Evolutionary conservation across 2,888 invertebrate genomes (phyloP).

Genomic region (Heteromyza rotundicornis): DNA sequence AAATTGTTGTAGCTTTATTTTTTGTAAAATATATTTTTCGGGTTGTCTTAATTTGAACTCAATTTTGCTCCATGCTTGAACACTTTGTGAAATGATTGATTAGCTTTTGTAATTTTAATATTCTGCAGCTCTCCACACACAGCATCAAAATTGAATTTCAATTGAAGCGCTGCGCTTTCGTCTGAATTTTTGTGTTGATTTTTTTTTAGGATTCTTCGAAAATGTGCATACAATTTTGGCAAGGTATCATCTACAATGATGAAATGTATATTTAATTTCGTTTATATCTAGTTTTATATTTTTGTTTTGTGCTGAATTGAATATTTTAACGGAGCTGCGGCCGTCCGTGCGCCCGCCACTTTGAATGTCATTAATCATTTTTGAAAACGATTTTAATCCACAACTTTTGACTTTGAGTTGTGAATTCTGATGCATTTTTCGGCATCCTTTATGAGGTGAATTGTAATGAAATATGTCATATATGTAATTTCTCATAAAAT

Average conservation of each 20-base stretch:
- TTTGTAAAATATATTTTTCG: no score
- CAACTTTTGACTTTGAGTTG: no score
- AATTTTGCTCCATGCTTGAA: not conserved
- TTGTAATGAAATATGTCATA: no score
- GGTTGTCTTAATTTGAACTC: no score
- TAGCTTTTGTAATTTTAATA: not conserved
- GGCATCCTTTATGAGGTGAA: no score
- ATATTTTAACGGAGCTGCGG: no score
- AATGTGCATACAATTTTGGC: not conserved
- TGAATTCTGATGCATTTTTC: no score
- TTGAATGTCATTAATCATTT: not conserved
- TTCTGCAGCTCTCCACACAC: not conserved
- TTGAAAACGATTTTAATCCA: no score
- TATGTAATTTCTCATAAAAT: no score
- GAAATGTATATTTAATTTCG: not conserved
- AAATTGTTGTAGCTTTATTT: no score
- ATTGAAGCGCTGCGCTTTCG: not conserved
- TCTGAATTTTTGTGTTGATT: not conserved
- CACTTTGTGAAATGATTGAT: not conserved
- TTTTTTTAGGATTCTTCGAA: not conserved
- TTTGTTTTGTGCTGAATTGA: not conserved
- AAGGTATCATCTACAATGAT: not conserved
- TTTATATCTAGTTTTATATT: no score
- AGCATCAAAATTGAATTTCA: conserved; percentile 3
- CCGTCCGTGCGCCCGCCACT: no score